phyloP scores from a whole-genome alignment of 2,797 vertebrate species.

The Betta splendens region DNA sequence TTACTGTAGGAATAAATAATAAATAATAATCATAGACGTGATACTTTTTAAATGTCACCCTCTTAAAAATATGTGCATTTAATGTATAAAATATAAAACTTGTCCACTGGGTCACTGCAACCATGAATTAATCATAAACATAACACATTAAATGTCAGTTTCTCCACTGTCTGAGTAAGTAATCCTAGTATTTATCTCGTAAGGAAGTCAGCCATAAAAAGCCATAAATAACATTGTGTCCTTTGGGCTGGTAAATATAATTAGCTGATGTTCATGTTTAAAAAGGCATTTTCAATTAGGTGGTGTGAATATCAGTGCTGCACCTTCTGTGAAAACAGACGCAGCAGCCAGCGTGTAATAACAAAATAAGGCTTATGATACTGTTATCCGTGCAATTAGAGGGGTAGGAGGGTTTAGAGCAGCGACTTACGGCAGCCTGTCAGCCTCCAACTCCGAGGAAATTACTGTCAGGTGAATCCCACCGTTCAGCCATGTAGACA shows the following conservation, averaged over 20 bases:
- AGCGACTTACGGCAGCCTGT: conserved; percentile 45
- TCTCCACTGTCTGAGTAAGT: conserved; percentile 55
- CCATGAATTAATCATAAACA: conserved; percentile 71
- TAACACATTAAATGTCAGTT: conserved; percentile 70
- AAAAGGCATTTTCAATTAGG: conserved; percentile 63
- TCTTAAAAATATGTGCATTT: conserved; percentile 48
- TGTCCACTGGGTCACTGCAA: conserved; percentile 22
- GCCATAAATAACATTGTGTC: conserved; percentile 69
- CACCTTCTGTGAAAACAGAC: conserved; percentile 24
- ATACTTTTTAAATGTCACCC: conserved; percentile 47
- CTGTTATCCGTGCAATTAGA: conserved; percentile 1
- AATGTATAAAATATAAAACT: conserved; percentile 24
- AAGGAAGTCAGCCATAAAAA: conserved; percentile 62
- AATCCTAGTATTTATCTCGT: conserved; percentile 37
- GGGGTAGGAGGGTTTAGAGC: conserved; percentile 3
- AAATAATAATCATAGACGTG: too few relatives aligned
- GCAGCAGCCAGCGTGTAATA: not conserved
- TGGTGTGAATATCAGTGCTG: conserved; percentile 55
- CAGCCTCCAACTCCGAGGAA: conserved; percentile 51
- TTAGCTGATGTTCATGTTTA: conserved; percentile 66
- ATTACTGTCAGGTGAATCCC: conserved; percentile 62
- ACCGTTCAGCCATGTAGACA: conserved; percentile 69
- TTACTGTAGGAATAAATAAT: conserved; percentile 22
- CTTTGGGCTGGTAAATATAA: conserved; percentile 73
- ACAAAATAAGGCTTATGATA: not conserved